Base-by-base conservation (phyloP, 1,140 invertebrate genomes). In the Drosophila nannoptera region DNA sequence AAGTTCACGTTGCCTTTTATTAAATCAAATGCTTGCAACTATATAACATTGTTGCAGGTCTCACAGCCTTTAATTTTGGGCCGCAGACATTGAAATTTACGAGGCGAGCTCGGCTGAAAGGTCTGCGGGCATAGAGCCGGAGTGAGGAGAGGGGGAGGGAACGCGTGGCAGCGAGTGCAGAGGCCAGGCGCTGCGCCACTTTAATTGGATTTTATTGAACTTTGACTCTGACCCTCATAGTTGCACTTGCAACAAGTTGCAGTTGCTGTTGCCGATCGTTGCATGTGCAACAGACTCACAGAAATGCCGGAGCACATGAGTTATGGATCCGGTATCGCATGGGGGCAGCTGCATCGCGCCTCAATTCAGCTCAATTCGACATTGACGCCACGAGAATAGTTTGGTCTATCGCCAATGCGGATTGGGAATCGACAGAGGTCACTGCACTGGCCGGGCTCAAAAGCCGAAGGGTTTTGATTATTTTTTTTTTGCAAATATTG, bases 181-280 rank as follows among this genome's bases (percentile, higher is more conserved):
- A 36, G 33, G 6, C 31, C 16, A 49, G 4, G 42, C 14, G 29
- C 70, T 76, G 80, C 52, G 67, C 74, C 61, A 60, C 43, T 69
- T 86, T 86, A 86, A 86, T 86, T 86, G 81, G 77, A 81, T 86
- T 86, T 86, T 87, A 86, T 86, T 86, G 82, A 86, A 87, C 81
- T 86, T 72, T 86, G 77, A 77, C 81, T 77, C 82, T 81, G 81
- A 86, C 81, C 81, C 81, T 81, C 82, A 77, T 86, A 66, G 75
- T 69, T 64, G 78, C 53, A 76, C 73, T 69, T 75, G 74, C 81
- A 86, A 86, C 81, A 86, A 75, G 75, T 83, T 78, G 69, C 40
- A 33, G 68, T 32, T 40, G 46, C 35, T 53, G 69, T 29, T 56
- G 69, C 12, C 45, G 71, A 69, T 69, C 58, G 56, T 50, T 66